Percentiles rank a stretch among this genome's conserved stretches.
Evolutionary conservation across 2,797 vertebrate genomes (phyloP).

Genomic region (Xerus rutilus): DNA sequence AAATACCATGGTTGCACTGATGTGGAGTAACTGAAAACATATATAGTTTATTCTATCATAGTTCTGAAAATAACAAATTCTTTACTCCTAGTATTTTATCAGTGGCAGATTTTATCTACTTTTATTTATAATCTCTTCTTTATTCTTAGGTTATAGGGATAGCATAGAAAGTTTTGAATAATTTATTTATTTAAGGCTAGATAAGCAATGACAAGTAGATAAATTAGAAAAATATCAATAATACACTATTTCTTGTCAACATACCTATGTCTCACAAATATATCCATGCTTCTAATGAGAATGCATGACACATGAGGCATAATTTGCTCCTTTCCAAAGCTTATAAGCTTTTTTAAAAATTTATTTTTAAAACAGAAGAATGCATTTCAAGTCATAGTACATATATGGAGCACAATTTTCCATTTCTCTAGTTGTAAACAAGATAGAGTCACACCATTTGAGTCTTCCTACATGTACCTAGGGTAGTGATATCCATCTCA

Average conservation of each 20-base stretch:
- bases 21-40: background rate
- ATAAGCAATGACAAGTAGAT: background rate
- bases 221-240: background rate
- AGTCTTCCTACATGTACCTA: too few relatives aligned
- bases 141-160: background rate
- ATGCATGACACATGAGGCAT: background rate
- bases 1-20: background rate
- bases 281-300: background rate
- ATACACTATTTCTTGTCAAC: background rate
- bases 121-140: background rate
- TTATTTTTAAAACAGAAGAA: too few relatives aligned
- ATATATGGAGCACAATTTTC: too few relatives aligned
- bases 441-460: too few relatives aligned
- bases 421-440: too few relatives aligned
- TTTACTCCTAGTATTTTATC: conserved; percentile 3
- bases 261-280: background rate
- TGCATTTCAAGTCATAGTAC: too few relatives aligned
- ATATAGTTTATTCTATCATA: background rate
- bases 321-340: background rate
- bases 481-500: too few relatives aligned
- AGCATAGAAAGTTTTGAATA: background rate
- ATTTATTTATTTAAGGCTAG: background rate
- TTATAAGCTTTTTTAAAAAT: background rate
- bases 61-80: conserved; percentile 18
- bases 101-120: conserved; percentile 8